Percentiles rank a stretch among this genome's conserved stretches.
Evolutionary conservation across 1,140 invertebrate species (phyloP).

Genomic region (Cecropterus lyciades): DNA sequence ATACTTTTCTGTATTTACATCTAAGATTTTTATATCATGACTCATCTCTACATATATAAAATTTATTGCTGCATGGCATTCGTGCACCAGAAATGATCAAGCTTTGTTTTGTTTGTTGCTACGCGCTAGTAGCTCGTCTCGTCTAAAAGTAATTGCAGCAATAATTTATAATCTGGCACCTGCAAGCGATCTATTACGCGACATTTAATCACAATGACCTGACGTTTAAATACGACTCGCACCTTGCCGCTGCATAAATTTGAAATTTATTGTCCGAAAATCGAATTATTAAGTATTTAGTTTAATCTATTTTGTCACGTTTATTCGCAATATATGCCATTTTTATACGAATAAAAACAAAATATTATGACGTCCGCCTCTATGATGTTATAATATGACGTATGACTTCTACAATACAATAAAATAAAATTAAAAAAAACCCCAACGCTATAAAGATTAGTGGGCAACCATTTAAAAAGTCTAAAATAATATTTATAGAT

Average conservation of each 20-base stretch:
- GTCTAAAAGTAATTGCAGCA: constrained; percentile 44
- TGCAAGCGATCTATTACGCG: constrained; percentile 40
- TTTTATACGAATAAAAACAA: too few species aligned
- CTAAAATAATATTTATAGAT: too few species aligned
- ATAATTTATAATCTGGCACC: constrained; percentile 44
- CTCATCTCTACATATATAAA: background rate
- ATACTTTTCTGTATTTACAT: too few species aligned
- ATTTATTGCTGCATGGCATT: background rate
- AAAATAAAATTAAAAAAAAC: too few species aligned
- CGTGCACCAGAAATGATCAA: constrained; percentile 19
- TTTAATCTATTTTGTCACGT: too few species aligned
- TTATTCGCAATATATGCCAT: too few species aligned
- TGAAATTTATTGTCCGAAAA: constrained; percentile 8
- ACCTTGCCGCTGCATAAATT: constrained; percentile 23
- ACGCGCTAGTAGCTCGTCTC: constrained; percentile 35
- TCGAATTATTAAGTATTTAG: background rate
- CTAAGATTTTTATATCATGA: constrained; percentile 6
- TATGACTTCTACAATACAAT: too few species aligned
- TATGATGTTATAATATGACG: too few species aligned
- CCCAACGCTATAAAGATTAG: too few species aligned
- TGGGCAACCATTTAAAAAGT: too few species aligned
- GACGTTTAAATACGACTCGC: constrained; percentile 32
- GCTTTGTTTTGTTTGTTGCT: constrained; percentile 40
- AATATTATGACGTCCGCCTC: too few species aligned
- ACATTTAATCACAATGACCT: constrained; percentile 38